A percentile compares a stretch with the other conserved stretches of the same genome.
These are phyloP conservation scores for Sarcophaga rosellei DNA, from an alignment of 2,888 invertebrate species.

Conservation along the genomic window DNA sequence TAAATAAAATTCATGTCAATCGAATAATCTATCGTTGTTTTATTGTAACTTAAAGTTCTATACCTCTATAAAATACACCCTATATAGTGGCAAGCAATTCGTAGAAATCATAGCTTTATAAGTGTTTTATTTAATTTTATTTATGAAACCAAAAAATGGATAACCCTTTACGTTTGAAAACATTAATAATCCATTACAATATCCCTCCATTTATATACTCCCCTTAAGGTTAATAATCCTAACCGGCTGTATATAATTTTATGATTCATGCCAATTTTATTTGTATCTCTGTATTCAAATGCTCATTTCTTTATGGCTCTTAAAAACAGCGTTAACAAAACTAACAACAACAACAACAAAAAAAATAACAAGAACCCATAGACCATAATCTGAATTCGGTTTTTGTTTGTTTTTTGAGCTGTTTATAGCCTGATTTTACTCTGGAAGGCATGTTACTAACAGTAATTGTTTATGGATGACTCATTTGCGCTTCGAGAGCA, in stretches of 20 bases:
- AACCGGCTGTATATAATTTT: neutral
- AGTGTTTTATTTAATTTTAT: too few relatives aligned
- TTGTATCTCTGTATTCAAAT: neutral
- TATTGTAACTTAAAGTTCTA: too few relatives aligned
- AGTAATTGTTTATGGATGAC: slow-evolving; percentile 31
- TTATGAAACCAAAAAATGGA: neutral
- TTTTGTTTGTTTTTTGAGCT: slow-evolving; percentile 1
- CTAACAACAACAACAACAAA: neutral
- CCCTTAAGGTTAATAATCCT: neutral
- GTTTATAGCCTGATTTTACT: slow-evolving; percentile 51
- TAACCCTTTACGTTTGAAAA: neutral
- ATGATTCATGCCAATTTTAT: slow-evolving; percentile 41
- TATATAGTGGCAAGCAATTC: too few relatives aligned
- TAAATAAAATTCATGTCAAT: too few relatives aligned
- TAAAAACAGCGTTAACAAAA: slow-evolving; percentile 34
- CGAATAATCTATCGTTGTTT: too few relatives aligned
- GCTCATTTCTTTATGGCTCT: neutral
- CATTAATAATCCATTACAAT: neutral
- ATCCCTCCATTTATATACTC: neutral
- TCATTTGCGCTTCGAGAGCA: slow-evolving; percentile 2
- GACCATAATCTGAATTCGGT: slow-evolving; percentile 29
- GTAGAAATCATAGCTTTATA: too few relatives aligned
- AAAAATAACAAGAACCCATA: slow-evolving; percentile 35
- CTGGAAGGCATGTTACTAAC: slow-evolving; percentile 5
- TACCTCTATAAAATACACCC: too few relatives aligned